Evolutionary conservation across 2,888 invertebrate species (phyloP).

Genomic region (Hyposoter dolosus): DNA sequence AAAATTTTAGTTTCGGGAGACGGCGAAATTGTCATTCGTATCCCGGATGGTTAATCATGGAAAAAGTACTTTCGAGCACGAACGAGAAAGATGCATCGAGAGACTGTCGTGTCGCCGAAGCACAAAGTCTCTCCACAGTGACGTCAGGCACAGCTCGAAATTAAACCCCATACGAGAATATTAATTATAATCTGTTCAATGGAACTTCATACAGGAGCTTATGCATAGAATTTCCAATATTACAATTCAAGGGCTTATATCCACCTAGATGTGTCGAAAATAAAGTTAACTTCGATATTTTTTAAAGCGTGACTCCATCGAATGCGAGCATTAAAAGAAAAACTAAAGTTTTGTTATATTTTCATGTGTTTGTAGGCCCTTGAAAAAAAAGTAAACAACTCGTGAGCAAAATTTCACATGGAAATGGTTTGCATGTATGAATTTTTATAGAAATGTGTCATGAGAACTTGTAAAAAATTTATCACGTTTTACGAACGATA

Average conservation of each 20-base stretch:
- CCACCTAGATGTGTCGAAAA: too few relatives aligned
- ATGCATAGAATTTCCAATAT: neutral
- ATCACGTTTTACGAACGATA: conserved; percentile 23
- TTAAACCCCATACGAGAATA: neutral
- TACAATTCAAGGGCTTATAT: neutral
- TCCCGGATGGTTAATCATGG: neutral
- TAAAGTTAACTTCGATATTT: too few relatives aligned
- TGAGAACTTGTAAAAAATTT: conserved; percentile 10
- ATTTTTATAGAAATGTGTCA: neutral
- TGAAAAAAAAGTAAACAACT: neutral
- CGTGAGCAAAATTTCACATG: neutral
- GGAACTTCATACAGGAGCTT: neutral
- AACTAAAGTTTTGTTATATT: too few relatives aligned
- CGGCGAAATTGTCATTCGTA: conserved; percentile 14
- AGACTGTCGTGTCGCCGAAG: neutral
- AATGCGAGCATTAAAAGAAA: too few relatives aligned
- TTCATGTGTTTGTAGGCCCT: too few relatives aligned
- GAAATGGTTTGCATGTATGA: neutral
- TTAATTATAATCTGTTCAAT: neutral
- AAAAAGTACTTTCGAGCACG: neutral
- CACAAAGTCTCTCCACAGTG: neutral
- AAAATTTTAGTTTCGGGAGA: neutral
- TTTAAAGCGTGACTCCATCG: too few relatives aligned
- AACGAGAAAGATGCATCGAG: neutral
- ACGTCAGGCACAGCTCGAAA: neutral